A percentile compares a stretch with the other conserved stretches of the same genome.
Conservation (phyloP, 2,888 invertebrate genomes). For the Emmelina monodactyla region DNA sequence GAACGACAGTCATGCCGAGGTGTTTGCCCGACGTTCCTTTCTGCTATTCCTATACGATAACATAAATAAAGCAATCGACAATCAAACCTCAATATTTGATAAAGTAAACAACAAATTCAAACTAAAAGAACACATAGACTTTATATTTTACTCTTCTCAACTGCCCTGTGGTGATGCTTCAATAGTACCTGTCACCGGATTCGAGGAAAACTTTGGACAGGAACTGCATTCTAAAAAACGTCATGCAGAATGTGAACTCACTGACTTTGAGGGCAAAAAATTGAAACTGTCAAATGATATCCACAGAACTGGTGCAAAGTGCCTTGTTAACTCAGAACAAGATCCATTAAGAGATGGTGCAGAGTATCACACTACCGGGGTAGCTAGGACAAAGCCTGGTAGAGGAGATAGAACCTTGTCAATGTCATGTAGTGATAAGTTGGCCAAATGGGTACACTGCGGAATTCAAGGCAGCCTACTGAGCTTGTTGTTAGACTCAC, state of each 20-base stretch:
- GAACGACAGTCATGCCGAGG: constrained; percentile 93
- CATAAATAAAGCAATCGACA: constrained; percentile 42
- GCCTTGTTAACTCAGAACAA: constrained; percentile 59
- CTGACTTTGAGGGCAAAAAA: constrained; percentile 25
- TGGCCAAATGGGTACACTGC: constrained; percentile 86
- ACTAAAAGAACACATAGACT: constrained; percentile 67
- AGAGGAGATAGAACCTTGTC: constrained; percentile 88
- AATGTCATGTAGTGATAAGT: constrained; percentile 94
- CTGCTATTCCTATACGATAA: constrained; percentile 77
- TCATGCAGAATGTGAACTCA: constrained; percentile 20
- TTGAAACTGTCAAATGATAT: constrained; percentile 30
- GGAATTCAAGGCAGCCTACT: constrained; percentile 88
- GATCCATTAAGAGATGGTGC: constrained; percentile 68
- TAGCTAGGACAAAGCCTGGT: constrained; percentile 87
- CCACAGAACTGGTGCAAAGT: constrained; percentile 91
- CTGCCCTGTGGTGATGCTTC: constrained; percentile 95
- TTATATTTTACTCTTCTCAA: constrained; percentile 87
- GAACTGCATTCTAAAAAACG: constrained; percentile 28
- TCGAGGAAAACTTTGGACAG: constrained; percentile 33
- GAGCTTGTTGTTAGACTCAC: constrained; percentile 68
- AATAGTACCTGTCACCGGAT: constrained; percentile 71
- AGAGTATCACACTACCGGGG: constrained; percentile 73
- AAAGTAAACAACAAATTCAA: constrained; percentile 35
- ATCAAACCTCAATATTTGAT: constrained; percentile 34
- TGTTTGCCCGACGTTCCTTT: constrained; percentile 84